Evolutionary conservation across 2,797 vertebrate species (phyloP), one percentile per base, ranked within the genome.

Genomic region (Australoheros facetus): DNA sequence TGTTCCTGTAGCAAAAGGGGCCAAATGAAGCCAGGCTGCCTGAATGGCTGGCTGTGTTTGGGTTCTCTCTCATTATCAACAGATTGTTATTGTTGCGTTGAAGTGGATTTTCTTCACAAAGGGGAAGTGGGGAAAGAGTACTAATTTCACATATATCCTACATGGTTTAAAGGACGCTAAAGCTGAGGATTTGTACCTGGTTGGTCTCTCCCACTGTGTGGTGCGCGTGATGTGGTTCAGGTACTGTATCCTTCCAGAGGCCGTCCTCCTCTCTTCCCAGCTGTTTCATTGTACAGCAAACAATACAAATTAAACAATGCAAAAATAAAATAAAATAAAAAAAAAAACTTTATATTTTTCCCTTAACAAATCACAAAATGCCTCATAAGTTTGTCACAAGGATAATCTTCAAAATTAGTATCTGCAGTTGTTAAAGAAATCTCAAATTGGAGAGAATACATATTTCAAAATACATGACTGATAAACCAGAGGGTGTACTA

Each of bases 211-310:
- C 98, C 98, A 98, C 57, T 99, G 98, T 0, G 98, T 98, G 88
- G 97, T 98, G 81, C 98, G 95, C 53, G 97, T 99, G 88, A 98
- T 98, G 85, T 99, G 98, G 91, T 98, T 99, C 85, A 99, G 95
- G 91, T 99, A 99, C 82, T 99, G 98, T 88, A 98, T 99, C 89
- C 98, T 96, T 90, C 98, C 98, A 79, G 97, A 98, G 8, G 97
- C 97, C 3, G 97, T 98, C 84, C 97, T 96, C 75, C 98, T 95
- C 92, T 99, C 98, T 91, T 99, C 98, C 98, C 98, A 99, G 73
- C 98, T 99, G 92, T 77, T 87, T 74, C 4, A 77, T 66, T 28
- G 57, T 30, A 83, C 28, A 84, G 2, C 89, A 51, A 53, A 62
- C 9, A 13, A 59, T 53, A 62, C 1, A n/a, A 2, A 21, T 23